Conservation (phyloP, 2,797 vertebrate genomes). For the Spinus pinus region DNA sequence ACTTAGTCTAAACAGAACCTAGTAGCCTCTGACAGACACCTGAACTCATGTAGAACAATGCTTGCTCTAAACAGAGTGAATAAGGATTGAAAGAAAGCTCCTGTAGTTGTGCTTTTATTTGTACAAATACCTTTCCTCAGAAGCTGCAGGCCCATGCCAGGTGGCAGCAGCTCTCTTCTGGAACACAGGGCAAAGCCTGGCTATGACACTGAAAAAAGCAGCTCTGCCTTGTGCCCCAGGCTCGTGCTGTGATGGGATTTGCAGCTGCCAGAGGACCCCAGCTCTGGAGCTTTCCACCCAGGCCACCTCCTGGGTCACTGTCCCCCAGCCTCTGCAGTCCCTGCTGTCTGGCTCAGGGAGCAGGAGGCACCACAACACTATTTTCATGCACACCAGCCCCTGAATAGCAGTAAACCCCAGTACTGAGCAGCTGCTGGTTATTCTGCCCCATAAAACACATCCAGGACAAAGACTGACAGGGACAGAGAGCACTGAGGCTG, state of each 20-base stretch:
- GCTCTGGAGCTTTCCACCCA: not conserved
- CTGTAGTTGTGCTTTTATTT: not conserved
- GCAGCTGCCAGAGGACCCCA: not conserved
- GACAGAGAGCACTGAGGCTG: not conserved
- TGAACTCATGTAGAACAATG: not conserved
- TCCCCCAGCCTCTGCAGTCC: not conserved
- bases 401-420: not conserved
- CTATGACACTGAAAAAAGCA: not conserved
- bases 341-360: not conserved
- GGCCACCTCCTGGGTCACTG: no score
- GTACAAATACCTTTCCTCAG: not conserved
- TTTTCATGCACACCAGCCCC: not conserved
- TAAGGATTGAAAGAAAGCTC: not conserved
- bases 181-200: not conserved
- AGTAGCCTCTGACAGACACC: not conserved
- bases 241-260: fast-evolving
- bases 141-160: not conserved
- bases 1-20: not conserved
- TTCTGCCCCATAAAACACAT: not conserved
- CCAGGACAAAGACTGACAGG: not conserved
- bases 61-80: not conserved
- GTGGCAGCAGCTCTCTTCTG: not conserved
- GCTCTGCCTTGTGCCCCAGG: not conserved
- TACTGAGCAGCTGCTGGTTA: not conserved
- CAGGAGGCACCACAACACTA: not conserved